Percentiles rank a stretch among this genome's conserved stretches.
Evolutionary conservation across 2,113 vertebrate species (phyloP).

Genomic region (Phalacrocorax carbo): DNA sequence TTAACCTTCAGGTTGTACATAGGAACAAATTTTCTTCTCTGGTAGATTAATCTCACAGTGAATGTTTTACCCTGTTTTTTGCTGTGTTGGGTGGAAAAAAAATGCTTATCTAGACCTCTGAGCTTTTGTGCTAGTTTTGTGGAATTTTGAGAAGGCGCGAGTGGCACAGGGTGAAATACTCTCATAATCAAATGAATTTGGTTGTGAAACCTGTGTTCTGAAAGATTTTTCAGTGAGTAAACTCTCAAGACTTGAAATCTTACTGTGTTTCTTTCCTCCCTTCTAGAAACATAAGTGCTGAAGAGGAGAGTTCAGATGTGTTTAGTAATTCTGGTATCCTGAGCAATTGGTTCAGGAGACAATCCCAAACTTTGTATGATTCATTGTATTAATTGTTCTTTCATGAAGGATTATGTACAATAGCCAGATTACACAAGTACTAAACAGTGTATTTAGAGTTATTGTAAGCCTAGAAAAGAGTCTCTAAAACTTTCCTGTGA

Average conservation of each 20-base stretch:
- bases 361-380: neutral
- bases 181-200: neutral
- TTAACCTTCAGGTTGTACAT: neutral
- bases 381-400: neutral
- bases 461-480: neutral
- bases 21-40: neutral
- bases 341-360: neutral
- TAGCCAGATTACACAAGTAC: neutral
- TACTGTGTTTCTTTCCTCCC: neutral
- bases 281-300: neutral
- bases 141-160: neutral
- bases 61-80: neutral
- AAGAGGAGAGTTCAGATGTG: neutral
- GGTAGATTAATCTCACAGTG: neutral
- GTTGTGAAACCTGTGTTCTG: neutral
- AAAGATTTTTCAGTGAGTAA: neutral
- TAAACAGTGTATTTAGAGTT: neutral
- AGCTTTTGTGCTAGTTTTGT: neutral
- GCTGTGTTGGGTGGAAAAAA: neutral
- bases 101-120: neutral
- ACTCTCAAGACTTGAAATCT: neutral
- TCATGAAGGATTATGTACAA: neutral
- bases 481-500: neutral
- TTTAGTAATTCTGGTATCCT: neutral
- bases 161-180: neutral